Evolutionary conservation across 92 coral and sea anemone species (phyloP).

Genomic region (Siderastrea radians): DNA sequence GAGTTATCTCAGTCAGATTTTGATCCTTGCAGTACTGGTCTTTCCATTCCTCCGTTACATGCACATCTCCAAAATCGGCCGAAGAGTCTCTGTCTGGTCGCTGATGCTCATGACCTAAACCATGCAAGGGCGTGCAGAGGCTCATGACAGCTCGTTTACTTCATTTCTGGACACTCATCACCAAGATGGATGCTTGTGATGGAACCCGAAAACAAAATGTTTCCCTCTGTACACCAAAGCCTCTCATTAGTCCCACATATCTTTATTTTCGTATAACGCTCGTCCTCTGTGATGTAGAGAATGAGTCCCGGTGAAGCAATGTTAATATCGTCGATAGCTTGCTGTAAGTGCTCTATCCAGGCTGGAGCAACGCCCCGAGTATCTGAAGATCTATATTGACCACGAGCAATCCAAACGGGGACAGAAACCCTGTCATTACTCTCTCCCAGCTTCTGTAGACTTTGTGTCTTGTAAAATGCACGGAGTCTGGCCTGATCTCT

Average conservation of each 20-base stretch:
- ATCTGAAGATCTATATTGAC: too few species aligned
- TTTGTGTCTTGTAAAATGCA: slow-evolving; percentile 1
- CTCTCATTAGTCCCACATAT: neutral
- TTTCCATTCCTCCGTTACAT: neutral
- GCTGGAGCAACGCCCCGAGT: neutral
- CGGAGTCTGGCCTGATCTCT: neutral
- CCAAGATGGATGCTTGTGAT: neutral
- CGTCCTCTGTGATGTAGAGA: neutral
- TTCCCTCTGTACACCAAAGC: neutral
- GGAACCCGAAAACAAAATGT: neutral
- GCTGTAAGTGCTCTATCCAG: neutral
- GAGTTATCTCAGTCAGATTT: neutral
- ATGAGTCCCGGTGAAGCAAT: neutral
- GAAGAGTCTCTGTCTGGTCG: slow-evolving; percentile 45
- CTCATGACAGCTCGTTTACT: slow-evolving; percentile 21
- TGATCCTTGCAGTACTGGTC: neutral
- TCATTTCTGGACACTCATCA: neutral
- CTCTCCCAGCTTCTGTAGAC: slow-evolving; percentile 5
- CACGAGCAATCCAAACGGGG: slow-evolving; percentile 9
- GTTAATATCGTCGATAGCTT: neutral
- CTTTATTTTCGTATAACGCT: neutral
- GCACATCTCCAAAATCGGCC: neutral
- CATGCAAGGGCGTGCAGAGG: slow-evolving; percentile 40
- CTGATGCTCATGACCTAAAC: slow-evolving; percentile 44
- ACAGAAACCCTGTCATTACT: neutral